Evolutionary conservation across 1,140 invertebrate genomes (phyloP).

Genomic region (Drosophila tropicalis): DNA sequence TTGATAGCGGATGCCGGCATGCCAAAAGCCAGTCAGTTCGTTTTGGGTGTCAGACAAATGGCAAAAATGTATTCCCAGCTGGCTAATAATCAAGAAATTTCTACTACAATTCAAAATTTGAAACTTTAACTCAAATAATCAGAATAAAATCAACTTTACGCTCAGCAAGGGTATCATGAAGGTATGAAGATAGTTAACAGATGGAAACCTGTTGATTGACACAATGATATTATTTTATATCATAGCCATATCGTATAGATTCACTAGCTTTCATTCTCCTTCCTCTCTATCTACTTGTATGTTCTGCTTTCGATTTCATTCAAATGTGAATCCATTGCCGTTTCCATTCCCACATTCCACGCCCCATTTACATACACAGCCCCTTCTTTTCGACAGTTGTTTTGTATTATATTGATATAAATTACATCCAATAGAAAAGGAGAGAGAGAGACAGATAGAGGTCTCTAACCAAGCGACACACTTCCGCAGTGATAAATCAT

Average conservation of each 20-base stretch:
- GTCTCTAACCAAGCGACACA: slow-evolving; percentile 1
- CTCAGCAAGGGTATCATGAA: too few species aligned
- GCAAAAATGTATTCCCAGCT: slow-evolving; percentile 6
- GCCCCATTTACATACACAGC: too few species aligned
- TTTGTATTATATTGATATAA: slow-evolving; percentile 8
- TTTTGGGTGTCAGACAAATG: too few species aligned
- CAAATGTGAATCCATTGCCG: neutral
- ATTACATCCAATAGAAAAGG: slow-evolving; percentile 11
- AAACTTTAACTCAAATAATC: too few species aligned
- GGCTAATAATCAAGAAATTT: neutral
- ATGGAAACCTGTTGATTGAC: too few species aligned
- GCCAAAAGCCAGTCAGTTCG: too few species aligned
- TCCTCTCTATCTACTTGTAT: neutral
- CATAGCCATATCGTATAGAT: too few species aligned
- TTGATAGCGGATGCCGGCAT: too few species aligned
- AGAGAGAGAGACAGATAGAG: too few species aligned
- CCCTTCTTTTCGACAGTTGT: neutral
- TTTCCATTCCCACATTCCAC: neutral
- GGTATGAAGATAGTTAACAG: too few species aligned
- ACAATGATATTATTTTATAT: too few species aligned
- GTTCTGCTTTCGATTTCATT: slow-evolving; percentile 5
- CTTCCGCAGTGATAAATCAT: slow-evolving; percentile 6
- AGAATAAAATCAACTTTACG: too few species aligned
- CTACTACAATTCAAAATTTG: neutral
- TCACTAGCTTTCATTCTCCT: neutral